Conservation (phyloP, 2,113 vertebrate genomes). For the Odontophorus gujanensis region DNA sequence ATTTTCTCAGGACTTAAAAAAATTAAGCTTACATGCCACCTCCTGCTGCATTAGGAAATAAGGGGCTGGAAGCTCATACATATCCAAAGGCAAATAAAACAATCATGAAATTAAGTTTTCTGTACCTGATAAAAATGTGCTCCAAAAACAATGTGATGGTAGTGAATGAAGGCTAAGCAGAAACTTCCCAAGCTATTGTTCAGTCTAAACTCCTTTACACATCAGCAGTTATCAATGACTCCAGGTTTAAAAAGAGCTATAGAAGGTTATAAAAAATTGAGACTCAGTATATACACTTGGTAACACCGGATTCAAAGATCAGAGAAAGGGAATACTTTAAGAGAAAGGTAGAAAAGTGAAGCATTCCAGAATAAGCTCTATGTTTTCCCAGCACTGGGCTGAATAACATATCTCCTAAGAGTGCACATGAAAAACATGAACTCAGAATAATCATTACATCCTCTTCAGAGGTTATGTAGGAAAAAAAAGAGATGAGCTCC, state of each 20-base stretch:
- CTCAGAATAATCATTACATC: slow-evolving; percentile 23
- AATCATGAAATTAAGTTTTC: neutral
- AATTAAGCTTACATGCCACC: neutral
- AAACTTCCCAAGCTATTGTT: neutral
- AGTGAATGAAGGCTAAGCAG: slow-evolving; percentile 1
- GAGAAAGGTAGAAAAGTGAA: neutral
- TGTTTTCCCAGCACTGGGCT: neutral
- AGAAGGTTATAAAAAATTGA: neutral
- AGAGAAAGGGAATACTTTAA: neutral
- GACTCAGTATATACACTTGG: neutral
- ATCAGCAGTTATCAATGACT: neutral
- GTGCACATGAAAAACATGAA: slow-evolving; percentile 21
- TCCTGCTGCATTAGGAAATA: neutral
- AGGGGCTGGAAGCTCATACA: neutral
- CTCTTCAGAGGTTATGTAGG: neutral
- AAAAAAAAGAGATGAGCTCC: slow-evolving; percentile 1
- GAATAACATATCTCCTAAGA: neutral
- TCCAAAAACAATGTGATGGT: neutral
- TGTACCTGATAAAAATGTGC: neutral
- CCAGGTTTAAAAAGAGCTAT: slow-evolving; percentile 4
- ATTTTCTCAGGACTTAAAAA: neutral
- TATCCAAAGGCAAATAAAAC: neutral
- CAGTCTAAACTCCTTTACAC: neutral
- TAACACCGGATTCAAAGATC: neutral
- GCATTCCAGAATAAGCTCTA: neutral